Evolutionary conservation across 2,888 invertebrate genomes (phyloP).

Genomic region (Trissolcus japonicus): DNA sequence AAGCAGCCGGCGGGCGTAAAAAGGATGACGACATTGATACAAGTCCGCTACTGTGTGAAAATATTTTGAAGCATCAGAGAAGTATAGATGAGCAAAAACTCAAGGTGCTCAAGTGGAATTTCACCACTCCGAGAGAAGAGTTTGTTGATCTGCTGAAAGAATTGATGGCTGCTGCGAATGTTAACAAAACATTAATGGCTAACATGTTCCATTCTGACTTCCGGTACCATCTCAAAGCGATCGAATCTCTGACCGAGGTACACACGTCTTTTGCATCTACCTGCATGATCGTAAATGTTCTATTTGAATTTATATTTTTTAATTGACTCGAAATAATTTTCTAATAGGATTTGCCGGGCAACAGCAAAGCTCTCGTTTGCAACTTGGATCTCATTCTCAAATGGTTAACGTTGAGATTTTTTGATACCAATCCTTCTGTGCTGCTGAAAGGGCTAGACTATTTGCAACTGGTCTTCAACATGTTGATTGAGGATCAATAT

Average conservation of each 20-base stretch:
- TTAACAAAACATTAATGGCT: constrained; percentile 90
- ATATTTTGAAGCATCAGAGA: constrained; percentile 93
- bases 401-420: constrained; percentile 97
- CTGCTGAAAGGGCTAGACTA: constrained; percentile 96
- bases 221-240: constrained; percentile 94
- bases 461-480: constrained; percentile 87
- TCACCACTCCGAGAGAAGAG: constrained; percentile 93
- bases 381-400: constrained; percentile 97
- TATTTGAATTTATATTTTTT: not conserved
- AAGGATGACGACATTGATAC: constrained; percentile 91
- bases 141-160: constrained; percentile 94
- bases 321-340: constrained; percentile 2
- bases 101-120: constrained; percentile 96
- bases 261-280: not conserved
- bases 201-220: constrained; percentile 98
- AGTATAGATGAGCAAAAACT: constrained; percentile 95
- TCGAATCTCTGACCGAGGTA: constrained; percentile 90
- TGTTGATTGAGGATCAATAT: constrained; percentile 88
- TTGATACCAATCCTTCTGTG: constrained; percentile 99
- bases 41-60: constrained; percentile 82
- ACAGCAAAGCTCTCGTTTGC: constrained; percentile 87
- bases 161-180: constrained; percentile 91
- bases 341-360: constrained; percentile 83
- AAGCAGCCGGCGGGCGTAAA: constrained; percentile 78
- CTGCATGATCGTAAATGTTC: not conserved